These are phyloP conservation scores for Poecilia velifera DNA, from an alignment of 2,797 vertebrate species.

Conservation along the genomic window DNA sequence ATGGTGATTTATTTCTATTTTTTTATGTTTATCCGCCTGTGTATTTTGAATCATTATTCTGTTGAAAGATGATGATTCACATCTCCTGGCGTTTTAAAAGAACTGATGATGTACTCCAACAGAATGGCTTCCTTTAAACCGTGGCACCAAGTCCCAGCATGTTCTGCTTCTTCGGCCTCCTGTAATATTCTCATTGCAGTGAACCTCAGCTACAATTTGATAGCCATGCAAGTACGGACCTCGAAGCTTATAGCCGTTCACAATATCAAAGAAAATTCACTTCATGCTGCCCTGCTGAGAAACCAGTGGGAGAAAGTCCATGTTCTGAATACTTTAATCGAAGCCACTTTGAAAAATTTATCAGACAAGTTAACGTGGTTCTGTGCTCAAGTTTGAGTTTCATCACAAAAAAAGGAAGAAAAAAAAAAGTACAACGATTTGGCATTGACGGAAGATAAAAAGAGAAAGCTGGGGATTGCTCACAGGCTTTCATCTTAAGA, in stretches of 20 bases:
- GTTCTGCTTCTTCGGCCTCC: conserved; percentile 28
- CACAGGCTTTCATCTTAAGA: not conserved
- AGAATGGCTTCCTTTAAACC: not conserved
- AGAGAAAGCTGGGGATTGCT: conserved; percentile 9
- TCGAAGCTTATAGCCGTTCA: conserved; percentile 29
- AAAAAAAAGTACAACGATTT: conserved; percentile 5
- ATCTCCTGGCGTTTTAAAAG: too few relatives aligned
- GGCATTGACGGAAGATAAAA: conserved; percentile 20
- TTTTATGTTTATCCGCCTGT: not conserved
- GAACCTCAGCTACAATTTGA: conserved; percentile 35
- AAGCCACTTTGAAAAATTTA: conserved; percentile 37
- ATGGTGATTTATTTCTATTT: not conserved
- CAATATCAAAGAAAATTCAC: conserved; percentile 38
- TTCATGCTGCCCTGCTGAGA: conserved; percentile 42
- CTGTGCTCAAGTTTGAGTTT: conserved; percentile 20
- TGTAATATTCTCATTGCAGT: conserved; percentile 37
- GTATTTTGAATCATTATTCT: not conserved
- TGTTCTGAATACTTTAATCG: conserved; percentile 35
- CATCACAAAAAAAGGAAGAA: conserved; percentile 1
- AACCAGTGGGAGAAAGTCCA: not conserved
- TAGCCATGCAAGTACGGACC: conserved; percentile 44
- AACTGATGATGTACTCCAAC: not conserved
- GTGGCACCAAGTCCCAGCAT: conserved; percentile 29
- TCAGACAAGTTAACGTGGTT: conserved; percentile 42
- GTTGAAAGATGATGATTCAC: not conserved